Evolutionary conservation across 1,140 invertebrate species (phyloP), one percentile per base, ranked within the genome.

Genomic region (Pissodes strobi): DNA sequence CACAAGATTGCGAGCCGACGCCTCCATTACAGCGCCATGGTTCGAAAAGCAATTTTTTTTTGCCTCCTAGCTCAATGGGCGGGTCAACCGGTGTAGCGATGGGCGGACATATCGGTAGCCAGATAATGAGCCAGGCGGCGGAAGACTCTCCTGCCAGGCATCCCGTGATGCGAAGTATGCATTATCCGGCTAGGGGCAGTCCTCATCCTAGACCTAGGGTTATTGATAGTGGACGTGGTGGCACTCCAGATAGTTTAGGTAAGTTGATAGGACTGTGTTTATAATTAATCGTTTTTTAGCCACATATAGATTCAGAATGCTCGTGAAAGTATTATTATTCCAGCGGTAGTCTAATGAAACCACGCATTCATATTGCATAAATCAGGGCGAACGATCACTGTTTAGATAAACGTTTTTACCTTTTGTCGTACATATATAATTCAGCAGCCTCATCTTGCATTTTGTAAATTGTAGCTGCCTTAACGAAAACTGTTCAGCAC

Each of bases 1-100:
- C 91, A 30, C 90, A 94, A 73, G 93, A 96, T 82, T 95, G 93
- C 80, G 94, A 96, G 78, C 92, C 94, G 22, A 94, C 93, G 65
- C 93, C 93, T 21, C 91, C 93, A 12, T 81, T 94, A 58, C 92
- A 94, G 78, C 85, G 92, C 69, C 90, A 94, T 68, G 94, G 92
- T 71, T 95, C 93, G 39, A 90, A 93, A 77, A 94, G 85, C 72
- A 97, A 96, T 81, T 92, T 97, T 80, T 96, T 95, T 82, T 83
- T 92, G 74, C 88, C 88, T 49, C 86, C 88, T 63, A 81, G 85
- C 67, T 82, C 60, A 17, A 62, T 62, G 58, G n/a, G n/a, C n/a
- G 30, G 25, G 12, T 21, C 25, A 10, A 13, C 43, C 23, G 41
- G 12, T 5, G 34, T 27, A 23, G 18, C 21, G 1, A 56, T 56